phyloP scores from a whole-genome alignment of 2,113 vertebrate genomes.

The Tor tambroides region DNA sequence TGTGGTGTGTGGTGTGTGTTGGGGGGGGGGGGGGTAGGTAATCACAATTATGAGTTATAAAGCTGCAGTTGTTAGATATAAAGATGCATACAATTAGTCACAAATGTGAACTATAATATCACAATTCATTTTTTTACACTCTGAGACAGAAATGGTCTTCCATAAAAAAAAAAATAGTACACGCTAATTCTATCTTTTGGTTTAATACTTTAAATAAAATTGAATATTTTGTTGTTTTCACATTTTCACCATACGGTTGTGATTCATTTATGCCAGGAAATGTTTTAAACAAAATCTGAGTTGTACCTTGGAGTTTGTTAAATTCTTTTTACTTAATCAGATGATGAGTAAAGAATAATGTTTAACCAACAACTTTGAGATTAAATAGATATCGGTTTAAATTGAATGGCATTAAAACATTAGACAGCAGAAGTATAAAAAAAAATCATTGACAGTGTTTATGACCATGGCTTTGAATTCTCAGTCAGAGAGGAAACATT shows the following conservation, averaged over 20 bases:
- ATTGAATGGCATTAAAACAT: too few relatives aligned
- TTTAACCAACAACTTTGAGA: neutral
- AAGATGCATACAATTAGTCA: neutral
- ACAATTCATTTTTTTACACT: neutral
- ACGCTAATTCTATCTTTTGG: neutral
- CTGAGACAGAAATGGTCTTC: too few relatives aligned
- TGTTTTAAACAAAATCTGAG: neutral
- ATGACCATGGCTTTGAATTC: too few relatives aligned
- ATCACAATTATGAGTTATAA: neutral
- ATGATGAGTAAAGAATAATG: neutral
- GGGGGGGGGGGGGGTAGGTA: neutral
- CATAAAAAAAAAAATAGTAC: too few relatives aligned
- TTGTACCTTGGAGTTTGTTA: neutral
- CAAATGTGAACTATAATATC: neutral
- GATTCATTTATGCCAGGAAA: neutral
- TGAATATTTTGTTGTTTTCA: neutral
- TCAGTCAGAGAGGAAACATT: neutral
- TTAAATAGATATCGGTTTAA: neutral
- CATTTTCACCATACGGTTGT: too few relatives aligned
- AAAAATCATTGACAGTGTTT: too few relatives aligned
- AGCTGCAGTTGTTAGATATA: neutral
- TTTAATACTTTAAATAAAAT: neutral
- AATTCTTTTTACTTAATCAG: neutral
- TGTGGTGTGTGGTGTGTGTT: too few relatives aligned
- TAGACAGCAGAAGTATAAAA: too few relatives aligned